These are phyloP conservation scores for Sabatieria punctata DNA, from an alignment of 2,888 invertebrate genomes.

Conservation along the genomic window DNA sequence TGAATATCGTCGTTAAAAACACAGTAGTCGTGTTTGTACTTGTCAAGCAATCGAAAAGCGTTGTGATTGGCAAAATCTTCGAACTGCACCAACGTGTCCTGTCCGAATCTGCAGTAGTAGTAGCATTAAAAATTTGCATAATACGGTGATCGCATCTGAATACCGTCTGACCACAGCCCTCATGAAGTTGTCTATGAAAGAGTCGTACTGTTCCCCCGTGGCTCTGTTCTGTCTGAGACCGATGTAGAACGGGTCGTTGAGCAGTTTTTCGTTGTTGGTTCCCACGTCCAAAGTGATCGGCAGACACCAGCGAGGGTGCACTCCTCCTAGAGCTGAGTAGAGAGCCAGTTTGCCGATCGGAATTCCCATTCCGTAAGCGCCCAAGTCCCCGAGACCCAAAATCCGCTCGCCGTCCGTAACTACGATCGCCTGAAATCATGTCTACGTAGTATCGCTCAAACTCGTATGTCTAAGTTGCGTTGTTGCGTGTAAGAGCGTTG, in stretches of 20 bases:
- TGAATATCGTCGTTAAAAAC: conserved; percentile 99
- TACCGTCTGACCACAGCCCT: conserved; percentile 49
- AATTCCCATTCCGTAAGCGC: conserved; percentile 89
- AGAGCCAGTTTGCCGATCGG: conserved; percentile 90
- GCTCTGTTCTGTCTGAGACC: conserved; percentile 58
- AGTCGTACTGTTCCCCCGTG: conserved; percentile 63
- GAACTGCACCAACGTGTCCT: conserved; percentile 51
- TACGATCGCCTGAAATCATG: conserved; percentile 50
- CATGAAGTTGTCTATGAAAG: conserved; percentile 91
- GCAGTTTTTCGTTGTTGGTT: too few relatives aligned
- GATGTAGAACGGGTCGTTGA: too few relatives aligned
- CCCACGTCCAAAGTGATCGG: too few relatives aligned
- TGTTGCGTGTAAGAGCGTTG: too few relatives aligned
- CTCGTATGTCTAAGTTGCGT: too few relatives aligned
- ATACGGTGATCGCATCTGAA: too few relatives aligned
- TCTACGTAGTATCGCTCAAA: too few relatives aligned
- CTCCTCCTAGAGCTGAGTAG: conserved; percentile 89
- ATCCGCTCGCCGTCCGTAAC: too few relatives aligned
- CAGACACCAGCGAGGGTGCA: too few relatives aligned
- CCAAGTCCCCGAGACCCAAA: too few relatives aligned
- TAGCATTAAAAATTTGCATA: too few relatives aligned
- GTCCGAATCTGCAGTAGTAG: conserved; percentile 36
- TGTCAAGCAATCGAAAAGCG: conserved; percentile 76
- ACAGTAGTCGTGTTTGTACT: conserved; percentile 71
- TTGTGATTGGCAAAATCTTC: conserved; percentile 97